Base-by-base conservation (phyloP, 2,797 vertebrate species). In the Coracias cyanogaster region DNA sequence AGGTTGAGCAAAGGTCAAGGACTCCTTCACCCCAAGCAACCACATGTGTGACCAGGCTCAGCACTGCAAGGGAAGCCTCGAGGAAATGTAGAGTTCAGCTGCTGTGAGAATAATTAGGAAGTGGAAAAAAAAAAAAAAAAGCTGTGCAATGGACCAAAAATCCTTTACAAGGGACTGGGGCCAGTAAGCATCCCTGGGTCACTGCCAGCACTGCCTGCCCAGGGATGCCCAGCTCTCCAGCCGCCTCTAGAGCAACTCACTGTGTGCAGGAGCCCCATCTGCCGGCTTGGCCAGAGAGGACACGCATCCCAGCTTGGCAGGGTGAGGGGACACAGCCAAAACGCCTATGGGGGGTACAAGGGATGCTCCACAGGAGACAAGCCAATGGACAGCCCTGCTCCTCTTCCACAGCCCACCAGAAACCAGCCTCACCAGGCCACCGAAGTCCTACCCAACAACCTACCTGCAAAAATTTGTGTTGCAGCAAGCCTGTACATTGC, bases 181-280 rank as follows among this genome's bases (percentile, higher is more conserved):
- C 16, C 52, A 54, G 66, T 4, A 7, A 88, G 33, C 31, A 51
- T 3, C 46, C 25, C 80, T 15, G 45, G 49, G n/a, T 24, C 31
- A 9, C 25, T 0, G 11, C 55, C 90, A 52, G 66, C 74, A 1
- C 37, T 12, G 57, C 37, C 71, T 15, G 71, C 31, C 48, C n/a
- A 15, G 31, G 45, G 41, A 9, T 24, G 54, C 43, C 52, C 18
- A 37, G 58, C 70, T 82, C 54, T 33, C 25, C 81, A 49, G 81
- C 22, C 45, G 22, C 61, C 82, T 51, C 33, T 1, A 3, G n/a
- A 70, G 79, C 71, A 3, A n/a, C 82, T 82, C 26, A 0, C 69
- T 8, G 2, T 3, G 61, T 69, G 76, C 93, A 90, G 96, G 93
- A 96, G 92, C 94, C 95, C 96, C 96, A 96, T 71, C 94, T 95